These are phyloP conservation scores for Falco berigora DNA, from an alignment of 2,797 vertebrate species.

Conservation along the genomic window DNA sequence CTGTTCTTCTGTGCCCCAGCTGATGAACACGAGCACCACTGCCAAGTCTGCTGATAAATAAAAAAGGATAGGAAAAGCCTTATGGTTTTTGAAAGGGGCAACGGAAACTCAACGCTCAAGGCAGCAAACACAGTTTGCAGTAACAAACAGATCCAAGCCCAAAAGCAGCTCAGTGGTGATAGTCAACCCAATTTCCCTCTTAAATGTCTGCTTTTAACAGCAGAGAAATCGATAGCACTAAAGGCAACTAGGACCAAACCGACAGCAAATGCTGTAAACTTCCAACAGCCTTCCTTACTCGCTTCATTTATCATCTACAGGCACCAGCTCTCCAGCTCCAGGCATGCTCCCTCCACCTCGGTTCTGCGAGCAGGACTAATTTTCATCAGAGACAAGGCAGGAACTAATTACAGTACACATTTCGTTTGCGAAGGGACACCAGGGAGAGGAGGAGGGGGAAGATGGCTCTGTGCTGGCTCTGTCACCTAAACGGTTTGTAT, in stretches of 20 bases:
- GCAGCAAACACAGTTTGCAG: neutral
- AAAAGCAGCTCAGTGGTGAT: neutral
- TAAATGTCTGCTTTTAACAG: neutral
- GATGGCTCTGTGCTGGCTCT: neutral
- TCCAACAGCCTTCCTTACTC: neutral
- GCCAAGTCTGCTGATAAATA: neutral
- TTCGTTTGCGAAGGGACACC: neutral
- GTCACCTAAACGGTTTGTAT: neutral
- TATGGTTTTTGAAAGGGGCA: neutral
- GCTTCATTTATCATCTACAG: neutral
- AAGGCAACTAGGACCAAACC: neutral
- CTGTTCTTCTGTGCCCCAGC: neutral
- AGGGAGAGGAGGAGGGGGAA: neutral
- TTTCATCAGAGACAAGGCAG: neutral
- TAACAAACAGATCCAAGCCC: neutral
- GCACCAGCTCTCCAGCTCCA: neutral
- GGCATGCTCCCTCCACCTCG: neutral
- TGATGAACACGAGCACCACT: neutral
- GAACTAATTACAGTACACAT: neutral
- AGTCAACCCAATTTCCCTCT: neutral
- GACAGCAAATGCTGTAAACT: neutral
- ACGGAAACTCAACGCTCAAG: neutral
- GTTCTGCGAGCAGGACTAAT: neutral
- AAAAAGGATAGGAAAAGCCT: neutral
- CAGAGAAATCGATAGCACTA: neutral